These are phyloP conservation scores for Muscina levida DNA, from an alignment of 2,888 invertebrate genomes.

Conservation along the genomic window DNA sequence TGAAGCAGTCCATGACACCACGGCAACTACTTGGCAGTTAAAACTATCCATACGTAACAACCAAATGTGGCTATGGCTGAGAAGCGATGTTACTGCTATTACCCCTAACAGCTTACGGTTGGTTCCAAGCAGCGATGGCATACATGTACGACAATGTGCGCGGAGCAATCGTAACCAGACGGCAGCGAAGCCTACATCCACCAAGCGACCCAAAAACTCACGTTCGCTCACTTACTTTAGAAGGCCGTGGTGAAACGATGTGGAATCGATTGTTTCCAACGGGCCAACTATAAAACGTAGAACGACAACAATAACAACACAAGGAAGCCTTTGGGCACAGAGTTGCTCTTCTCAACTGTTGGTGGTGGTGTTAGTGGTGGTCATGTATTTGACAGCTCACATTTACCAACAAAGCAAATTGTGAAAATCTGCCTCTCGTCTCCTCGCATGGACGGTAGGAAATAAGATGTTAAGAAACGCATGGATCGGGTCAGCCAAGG, in stretches of 20 bases:
- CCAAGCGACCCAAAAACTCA: slow-evolving; percentile 40
- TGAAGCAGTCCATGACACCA: slow-evolving; percentile 21
- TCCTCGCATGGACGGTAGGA: no score
- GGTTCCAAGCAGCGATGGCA: not conserved
- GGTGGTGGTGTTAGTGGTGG: slow-evolving; percentile 53
- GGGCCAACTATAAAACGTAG: not conserved
- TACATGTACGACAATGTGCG: not conserved
- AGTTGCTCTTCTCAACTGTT: slow-evolving; percentile 23
- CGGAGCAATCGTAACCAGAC: no score
- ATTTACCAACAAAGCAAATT: not conserved
- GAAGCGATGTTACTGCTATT: not conserved
- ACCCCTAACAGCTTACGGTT: not conserved
- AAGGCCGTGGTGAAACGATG: slow-evolving; percentile 41
- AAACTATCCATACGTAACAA: slow-evolving; percentile 17
- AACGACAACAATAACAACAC: slow-evolving; percentile 18
- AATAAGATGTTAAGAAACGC: not conserved
- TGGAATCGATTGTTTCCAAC: slow-evolving; percentile 61
- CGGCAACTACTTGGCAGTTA: slow-evolving; percentile 16
- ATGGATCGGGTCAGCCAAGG: not conserved
- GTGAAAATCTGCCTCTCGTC: not conserved
- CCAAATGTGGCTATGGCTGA: slow-evolving; percentile 20
- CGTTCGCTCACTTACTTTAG: not conserved
- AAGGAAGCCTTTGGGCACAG: slow-evolving; percentile 28
- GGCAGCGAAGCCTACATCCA: slow-evolving; percentile 24
- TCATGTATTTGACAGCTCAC: slow-evolving; percentile 9